Conservation (phyloP, 2,797 vertebrate genomes). For the Sphenopsis melanotis region DNA sequence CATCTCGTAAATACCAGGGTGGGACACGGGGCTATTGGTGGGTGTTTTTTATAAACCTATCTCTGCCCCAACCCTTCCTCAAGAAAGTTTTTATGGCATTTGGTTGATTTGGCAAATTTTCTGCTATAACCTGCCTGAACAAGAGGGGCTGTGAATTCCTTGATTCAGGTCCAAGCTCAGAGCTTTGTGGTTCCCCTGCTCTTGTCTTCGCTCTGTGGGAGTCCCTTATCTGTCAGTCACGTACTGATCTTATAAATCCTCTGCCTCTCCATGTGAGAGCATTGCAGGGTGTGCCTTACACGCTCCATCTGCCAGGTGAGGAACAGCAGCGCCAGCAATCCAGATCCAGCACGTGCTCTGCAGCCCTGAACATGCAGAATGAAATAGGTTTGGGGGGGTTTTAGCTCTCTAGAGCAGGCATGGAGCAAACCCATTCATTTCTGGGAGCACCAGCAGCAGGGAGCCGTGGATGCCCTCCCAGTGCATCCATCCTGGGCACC, state of each 20-base stretch:
- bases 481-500: accelerated
- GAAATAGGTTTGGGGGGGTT: accelerated
- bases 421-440: accelerated
- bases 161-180: constrained; percentile 69
- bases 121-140: constrained; percentile 56
- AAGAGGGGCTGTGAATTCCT: constrained; percentile 75
- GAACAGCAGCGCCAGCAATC: not conserved
- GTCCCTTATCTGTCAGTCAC: constrained; percentile 53
- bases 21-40: not conserved
- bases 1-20: constrained; percentile 55
- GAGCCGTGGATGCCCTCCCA: accelerated
- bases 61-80: constrained; percentile 3
- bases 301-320: constrained; percentile 39
- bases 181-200: constrained; percentile 7
- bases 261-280: not conserved
- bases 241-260: constrained; percentile 9
- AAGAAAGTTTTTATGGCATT: not conserved
- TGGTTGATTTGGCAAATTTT: constrained; percentile 44
- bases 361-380: not conserved
- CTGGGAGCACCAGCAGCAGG: not conserved
- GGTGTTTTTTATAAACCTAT: not conserved
- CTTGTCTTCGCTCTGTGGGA: constrained; percentile 46
- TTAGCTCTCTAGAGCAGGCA: not conserved
- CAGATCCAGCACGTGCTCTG: not conserved
- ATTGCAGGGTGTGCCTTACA: not conserved